A percentile compares a stretch with the other conserved stretches of the same genome.
Evolutionary conservation across 2,888 invertebrate genomes (phyloP).

Genomic region (Phyllotreta striolata): DNA sequence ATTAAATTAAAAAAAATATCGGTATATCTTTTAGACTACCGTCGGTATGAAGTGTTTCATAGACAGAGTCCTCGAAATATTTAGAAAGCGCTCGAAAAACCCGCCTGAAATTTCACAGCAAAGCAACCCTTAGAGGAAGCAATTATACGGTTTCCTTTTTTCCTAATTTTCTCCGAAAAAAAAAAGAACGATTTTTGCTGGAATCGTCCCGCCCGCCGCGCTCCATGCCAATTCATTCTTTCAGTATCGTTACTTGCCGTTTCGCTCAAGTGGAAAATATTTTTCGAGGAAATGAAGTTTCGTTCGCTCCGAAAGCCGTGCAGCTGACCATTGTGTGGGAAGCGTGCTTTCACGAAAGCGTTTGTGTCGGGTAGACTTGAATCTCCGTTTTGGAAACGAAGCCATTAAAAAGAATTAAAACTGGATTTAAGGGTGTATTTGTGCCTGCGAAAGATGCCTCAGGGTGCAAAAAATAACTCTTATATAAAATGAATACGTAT

Average conservation of each 20-base stretch:
- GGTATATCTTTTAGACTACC: conserved; percentile 1
- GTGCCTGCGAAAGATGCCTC: no score
- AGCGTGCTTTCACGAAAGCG: no score
- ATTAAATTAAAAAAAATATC: neutral
- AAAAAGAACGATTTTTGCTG: conserved; percentile 37
- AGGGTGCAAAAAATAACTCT: no score
- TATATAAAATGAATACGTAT: no score
- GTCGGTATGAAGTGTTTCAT: conserved; percentile 35
- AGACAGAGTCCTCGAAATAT: conserved; percentile 53
- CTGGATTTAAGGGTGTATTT: no score
- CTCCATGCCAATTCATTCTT: conserved; percentile 41
- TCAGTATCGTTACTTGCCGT: conserved; percentile 40
- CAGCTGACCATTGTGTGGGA: neutral
- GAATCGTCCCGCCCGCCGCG: conserved; percentile 22
- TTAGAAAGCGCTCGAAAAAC: conserved; percentile 54
- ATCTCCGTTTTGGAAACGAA: no score
- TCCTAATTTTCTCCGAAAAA: conserved; percentile 33
- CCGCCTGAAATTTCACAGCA: conserved; percentile 50
- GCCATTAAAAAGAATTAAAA: no score
- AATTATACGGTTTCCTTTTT: conserved; percentile 39
- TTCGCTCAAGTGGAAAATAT: conserved; percentile 22
- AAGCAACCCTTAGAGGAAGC: conserved; percentile 46
- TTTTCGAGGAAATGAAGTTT: conserved; percentile 23
- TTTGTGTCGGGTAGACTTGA: no score
- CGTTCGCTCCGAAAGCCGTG: conserved; percentile 2